phyloP scores from a whole-genome alignment of 2,113 vertebrate species.

The Stercorarius parasiticus region DNA sequence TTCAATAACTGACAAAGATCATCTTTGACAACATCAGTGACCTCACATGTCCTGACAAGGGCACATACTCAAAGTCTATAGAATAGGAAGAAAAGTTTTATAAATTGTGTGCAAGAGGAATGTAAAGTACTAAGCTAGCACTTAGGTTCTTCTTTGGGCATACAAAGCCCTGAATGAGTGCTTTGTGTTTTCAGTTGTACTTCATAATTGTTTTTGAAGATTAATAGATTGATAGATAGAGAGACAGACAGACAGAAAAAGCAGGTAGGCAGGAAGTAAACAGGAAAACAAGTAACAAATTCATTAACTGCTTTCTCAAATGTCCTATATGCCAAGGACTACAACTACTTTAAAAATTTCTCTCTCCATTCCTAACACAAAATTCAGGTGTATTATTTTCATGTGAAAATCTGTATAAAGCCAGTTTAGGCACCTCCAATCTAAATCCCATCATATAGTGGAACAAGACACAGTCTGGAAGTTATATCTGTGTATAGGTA shows the following conservation, averaged over 20 bases:
- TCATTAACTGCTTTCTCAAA: background rate
- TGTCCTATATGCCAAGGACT: background rate
- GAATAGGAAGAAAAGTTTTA: constrained; percentile 18
- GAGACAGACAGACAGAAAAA: background rate
- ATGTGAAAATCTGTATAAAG: background rate
- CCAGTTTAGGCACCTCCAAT: background rate
- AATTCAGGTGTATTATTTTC: background rate
- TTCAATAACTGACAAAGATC: constrained; percentile 75
- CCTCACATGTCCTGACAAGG: constrained; percentile 72
- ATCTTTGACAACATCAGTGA: constrained; percentile 70
- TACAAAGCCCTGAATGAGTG: background rate
- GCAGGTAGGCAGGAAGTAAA: background rate
- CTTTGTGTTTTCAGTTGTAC: background rate
- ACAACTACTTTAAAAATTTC: background rate
- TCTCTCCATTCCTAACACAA: background rate
- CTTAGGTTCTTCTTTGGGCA: background rate
- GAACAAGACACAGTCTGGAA: background rate
- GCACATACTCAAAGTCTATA: constrained; percentile 30
- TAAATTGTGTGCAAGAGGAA: background rate
- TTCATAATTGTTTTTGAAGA: background rate
- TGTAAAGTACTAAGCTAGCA: background rate
- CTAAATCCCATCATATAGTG: no score
- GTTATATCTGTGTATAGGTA: background rate
- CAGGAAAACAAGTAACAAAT: background rate
- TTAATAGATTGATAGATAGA: background rate